Percentiles rank a stretch among this genome's conserved stretches.
Evolutionary conservation across 2,797 vertebrate genomes (phyloP).

Genomic region (Pantherophis alleghaniensis): DNA sequence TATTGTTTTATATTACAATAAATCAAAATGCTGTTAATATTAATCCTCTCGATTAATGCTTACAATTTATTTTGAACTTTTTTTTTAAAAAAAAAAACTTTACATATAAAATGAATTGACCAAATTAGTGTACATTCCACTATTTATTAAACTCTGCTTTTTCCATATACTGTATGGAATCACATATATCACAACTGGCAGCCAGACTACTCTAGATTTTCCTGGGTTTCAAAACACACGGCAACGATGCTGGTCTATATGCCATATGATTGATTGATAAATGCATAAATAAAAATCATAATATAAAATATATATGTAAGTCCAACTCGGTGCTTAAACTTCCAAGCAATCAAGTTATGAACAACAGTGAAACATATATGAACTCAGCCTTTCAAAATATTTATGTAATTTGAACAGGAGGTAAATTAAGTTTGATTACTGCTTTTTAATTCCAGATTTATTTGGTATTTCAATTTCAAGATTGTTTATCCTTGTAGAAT

Average conservation of each 20-base stretch:
- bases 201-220: neutral
- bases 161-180: neutral
- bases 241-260: neutral
- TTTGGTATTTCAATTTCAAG: neutral
- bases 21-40: conserved; percentile 20
- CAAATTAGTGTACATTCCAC: conserved; percentile 1
- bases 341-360: neutral
- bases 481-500: neutral
- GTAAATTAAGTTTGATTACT: neutral
- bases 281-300: neutral
- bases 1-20: conserved; percentile 22
- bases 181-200: neutral
- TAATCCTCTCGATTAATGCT: conserved; percentile 27
- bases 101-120: neutral
- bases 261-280: neutral
- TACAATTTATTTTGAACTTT: conserved; percentile 16
- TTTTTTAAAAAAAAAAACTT: neutral
- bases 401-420: conserved; percentile 10
- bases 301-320: neutral
- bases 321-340: neutral
- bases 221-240: neutral
- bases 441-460: neutral
- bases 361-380: neutral
- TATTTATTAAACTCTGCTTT: neutral
- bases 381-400: conserved; percentile 21